These are phyloP conservation scores for Nebria salina DNA, from an alignment of 2,888 invertebrate species.

Conservation along the genomic window DNA sequence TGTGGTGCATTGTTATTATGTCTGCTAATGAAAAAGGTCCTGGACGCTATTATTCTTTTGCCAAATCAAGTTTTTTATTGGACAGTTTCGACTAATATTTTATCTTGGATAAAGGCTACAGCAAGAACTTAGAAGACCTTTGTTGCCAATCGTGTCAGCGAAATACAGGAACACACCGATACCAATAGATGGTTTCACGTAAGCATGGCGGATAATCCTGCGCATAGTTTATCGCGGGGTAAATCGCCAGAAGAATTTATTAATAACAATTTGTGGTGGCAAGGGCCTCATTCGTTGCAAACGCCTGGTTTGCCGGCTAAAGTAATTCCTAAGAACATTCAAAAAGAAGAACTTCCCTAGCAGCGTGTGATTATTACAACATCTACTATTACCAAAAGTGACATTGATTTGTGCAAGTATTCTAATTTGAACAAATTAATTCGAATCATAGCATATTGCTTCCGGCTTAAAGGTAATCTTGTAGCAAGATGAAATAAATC, in stretches of 20 bases:
- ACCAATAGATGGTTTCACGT: conserved; percentile 52
- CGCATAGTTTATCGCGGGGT: conserved; percentile 55
- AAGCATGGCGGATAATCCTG: conserved; percentile 52
- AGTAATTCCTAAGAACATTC: neutral
- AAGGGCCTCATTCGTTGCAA: conserved; percentile 12
- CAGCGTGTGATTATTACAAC: neutral
- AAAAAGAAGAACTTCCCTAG: neutral
- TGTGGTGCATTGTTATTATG: conserved; percentile 16
- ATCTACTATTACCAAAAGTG: neutral
- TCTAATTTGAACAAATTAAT: too few species aligned
- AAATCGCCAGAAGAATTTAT: neutral
- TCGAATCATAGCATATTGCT: neutral
- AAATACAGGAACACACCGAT: conserved; percentile 52
- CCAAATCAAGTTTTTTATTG: conserved; percentile 45
- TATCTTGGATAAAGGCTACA: conserved; percentile 47
- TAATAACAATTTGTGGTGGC: conserved; percentile 10
- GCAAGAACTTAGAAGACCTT: conserved; percentile 49
- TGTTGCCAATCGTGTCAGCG: conserved; percentile 53
- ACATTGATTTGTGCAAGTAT: neutral
- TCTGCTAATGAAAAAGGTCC: neutral
- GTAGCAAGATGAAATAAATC: neutral
- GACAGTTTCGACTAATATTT: conserved; percentile 50
- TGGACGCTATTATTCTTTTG: neutral
- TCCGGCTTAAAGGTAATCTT: neutral
- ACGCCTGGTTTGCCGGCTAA: neutral